Percentiles rank a stretch among this genome's conserved stretches.
Conservation (phyloP, 2,888 invertebrate genomes). For the Orthosia cruda region DNA sequence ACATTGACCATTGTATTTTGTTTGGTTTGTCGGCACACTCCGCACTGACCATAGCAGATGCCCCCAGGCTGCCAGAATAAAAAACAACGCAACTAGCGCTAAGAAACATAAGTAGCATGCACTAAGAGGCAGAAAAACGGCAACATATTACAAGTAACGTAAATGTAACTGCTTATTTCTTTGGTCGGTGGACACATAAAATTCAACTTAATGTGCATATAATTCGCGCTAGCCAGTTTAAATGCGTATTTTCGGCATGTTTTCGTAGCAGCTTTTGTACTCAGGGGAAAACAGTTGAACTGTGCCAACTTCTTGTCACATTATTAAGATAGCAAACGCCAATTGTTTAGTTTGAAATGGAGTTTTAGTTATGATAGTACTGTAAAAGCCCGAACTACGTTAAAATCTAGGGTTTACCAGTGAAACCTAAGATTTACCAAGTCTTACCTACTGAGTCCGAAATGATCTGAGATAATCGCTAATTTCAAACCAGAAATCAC, state of each 20-base stretch:
- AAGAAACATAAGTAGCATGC: slow-evolving; percentile 41
- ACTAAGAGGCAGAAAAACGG: slow-evolving; percentile 55
- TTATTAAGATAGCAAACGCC: slow-evolving; percentile 25
- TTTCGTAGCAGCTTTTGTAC: slow-evolving; percentile 26
- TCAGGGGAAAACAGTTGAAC: slow-evolving; percentile 37
- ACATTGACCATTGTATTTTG: slow-evolving; percentile 70
- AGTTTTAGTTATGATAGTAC: background rate
- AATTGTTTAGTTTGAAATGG: slow-evolving; percentile 20
- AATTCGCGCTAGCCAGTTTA: too few relatives aligned
- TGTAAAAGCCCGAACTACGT: too few relatives aligned
- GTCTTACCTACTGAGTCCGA: too few relatives aligned
- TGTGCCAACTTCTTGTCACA: slow-evolving; percentile 46
- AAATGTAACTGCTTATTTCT: slow-evolving; percentile 49
- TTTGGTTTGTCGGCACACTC: slow-evolving; percentile 69
- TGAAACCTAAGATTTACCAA: too few relatives aligned
- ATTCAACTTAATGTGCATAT: slow-evolving; percentile 55
- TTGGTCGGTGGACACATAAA: slow-evolving; percentile 43
- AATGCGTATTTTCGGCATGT: slow-evolving; percentile 47
- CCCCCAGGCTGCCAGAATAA: slow-evolving; percentile 47
- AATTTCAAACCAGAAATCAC: too few relatives aligned
- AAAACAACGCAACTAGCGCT: slow-evolving; percentile 47
- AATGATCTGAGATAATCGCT: too few relatives aligned
- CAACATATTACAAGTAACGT: slow-evolving; percentile 43
- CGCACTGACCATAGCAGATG: slow-evolving; percentile 57
- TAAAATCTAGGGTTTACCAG: too few relatives aligned